phyloP scores from a whole-genome alignment of 2,113 vertebrate species.

The Chaenogobius annularis region DNA sequence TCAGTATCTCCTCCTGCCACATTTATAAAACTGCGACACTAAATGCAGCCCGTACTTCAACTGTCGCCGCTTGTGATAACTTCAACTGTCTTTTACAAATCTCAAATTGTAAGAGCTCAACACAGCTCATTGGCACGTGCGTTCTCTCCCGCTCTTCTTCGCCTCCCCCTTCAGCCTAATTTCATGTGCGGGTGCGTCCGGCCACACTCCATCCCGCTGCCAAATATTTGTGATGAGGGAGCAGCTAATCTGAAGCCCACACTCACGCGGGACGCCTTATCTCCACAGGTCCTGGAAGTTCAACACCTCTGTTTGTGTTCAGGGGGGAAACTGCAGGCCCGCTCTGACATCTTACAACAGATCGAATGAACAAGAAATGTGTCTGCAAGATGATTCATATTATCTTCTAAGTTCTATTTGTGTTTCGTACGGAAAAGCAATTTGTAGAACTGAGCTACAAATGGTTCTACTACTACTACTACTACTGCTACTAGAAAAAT shows the following conservation, averaged over 20 bases:
- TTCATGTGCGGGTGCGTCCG: conserved; percentile 79
- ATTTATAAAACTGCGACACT: no score
- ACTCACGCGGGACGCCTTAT: background rate
- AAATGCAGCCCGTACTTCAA: no score
- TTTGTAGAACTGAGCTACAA: no score
- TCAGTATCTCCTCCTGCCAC: no score
- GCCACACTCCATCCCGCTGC: conserved; percentile 72
- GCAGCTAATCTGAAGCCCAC: conserved; percentile 61
- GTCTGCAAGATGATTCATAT: background rate
- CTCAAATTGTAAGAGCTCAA: background rate
- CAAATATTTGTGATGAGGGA: conserved; percentile 79
- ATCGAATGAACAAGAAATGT: background rate
- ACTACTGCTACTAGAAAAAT: no score
- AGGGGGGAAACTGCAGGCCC: background rate
- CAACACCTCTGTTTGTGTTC: conserved; percentile 1
- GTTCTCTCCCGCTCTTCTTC: no score
- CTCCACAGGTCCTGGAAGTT: background rate
- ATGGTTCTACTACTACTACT: no score
- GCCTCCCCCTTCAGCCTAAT: conserved; percentile 63
- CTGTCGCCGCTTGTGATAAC: no score
- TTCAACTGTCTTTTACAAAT: no score
- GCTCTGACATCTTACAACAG: background rate
- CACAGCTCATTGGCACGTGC: background rate
- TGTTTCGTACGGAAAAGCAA: no score
- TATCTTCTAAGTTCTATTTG: background rate